Percentiles rank a stretch among this genome's conserved stretches.
Evolutionary conservation across 1,140 invertebrate genomes (phyloP).

Genomic region (Planococcus citri): DNA sequence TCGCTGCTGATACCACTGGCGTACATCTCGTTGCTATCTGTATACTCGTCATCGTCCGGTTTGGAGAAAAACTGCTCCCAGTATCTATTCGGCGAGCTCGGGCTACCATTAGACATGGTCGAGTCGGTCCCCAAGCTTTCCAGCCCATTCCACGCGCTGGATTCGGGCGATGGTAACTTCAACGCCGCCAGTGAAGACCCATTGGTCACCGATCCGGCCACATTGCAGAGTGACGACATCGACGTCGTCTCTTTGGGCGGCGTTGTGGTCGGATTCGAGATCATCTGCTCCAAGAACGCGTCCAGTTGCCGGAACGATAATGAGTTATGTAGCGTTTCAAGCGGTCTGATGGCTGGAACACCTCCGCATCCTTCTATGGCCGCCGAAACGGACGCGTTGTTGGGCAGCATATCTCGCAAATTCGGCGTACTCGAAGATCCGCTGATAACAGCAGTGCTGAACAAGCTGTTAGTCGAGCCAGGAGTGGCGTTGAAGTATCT

Average conservation of each 20-base stretch:
- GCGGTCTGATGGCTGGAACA: constrained; percentile 80
- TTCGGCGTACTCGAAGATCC: constrained; percentile 83
- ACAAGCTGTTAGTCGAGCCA: constrained; percentile 55
- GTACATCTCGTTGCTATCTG: neutral
- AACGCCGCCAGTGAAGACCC: neutral
- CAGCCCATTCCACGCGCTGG: neutral
- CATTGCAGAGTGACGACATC: neutral
- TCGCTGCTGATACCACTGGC: constrained; percentile 2
- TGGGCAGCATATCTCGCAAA: constrained; percentile 69
- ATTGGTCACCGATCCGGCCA: neutral
- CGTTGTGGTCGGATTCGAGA: constrained; percentile 15
- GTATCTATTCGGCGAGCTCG: neutral
- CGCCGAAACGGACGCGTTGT: constrained; percentile 55
- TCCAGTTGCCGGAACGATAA: constrained; percentile 82
- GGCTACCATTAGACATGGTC: neutral
- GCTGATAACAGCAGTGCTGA: constrained; percentile 87
- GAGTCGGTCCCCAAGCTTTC: neutral
- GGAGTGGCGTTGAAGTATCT: constrained; percentile 2
- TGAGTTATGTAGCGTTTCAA: constrained; percentile 93
- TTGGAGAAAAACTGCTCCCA: constrained; percentile 10
- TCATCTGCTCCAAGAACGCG: constrained; percentile 72
- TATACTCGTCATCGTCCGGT: neutral
- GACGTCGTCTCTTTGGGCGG: constrained; percentile 5
- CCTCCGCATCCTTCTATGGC: constrained; percentile 71
- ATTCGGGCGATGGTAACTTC: neutral